Base-by-base conservation (phyloP, 2,888 invertebrate species). In the Cephus rjabovi region DNA sequence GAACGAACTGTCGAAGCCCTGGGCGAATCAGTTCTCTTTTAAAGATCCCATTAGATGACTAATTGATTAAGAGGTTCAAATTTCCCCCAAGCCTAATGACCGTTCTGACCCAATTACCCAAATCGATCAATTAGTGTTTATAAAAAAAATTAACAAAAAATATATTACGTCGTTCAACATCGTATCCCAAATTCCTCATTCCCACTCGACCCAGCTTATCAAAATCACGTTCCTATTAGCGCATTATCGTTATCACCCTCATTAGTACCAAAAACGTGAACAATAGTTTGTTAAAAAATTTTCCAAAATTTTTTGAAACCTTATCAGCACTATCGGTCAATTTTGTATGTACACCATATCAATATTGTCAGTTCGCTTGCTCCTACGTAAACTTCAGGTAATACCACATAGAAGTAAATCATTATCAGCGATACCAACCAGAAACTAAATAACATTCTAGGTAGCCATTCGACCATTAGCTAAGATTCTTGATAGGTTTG, bases 21-120 rank as follows among this genome's bases (percentile, higher is more conserved):
- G 75, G 34, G 78, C 79, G 74, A 82, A 75, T 75, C 78, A 70
- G 78, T 81, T 81, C 82, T 75, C 81, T 80, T 84, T 83, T 83
- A 85, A 85, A 84, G 79, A 80, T 77, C 76, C 56, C 80, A 75
- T 76, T 77, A 81, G 79, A 79, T 76, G 77, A 80, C 56, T 56
- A 56, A 56, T 23, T 23, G 56, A 56, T 15, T 56, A 23, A 56
- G 56, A 56, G 56, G 6, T 56, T 23, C 23, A 23, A 56, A 56
- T 56, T 9, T 4, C 37, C 23, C 23, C 6, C 56, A 2, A 23
- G 56, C 30, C 56, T 56, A 56, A 56, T 23, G 23, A 23, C 56
- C 6, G 23, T 23, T 56, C 23, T 23, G 56, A 56, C 56, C 56
- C 56, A 23, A 56, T 56, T 56, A 23, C 15, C 56, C 9, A 23